These are phyloP conservation scores for Macrosteles quadrilineatus DNA, from an alignment of 1,140 invertebrate species.

Conservation along the genomic window DNA sequence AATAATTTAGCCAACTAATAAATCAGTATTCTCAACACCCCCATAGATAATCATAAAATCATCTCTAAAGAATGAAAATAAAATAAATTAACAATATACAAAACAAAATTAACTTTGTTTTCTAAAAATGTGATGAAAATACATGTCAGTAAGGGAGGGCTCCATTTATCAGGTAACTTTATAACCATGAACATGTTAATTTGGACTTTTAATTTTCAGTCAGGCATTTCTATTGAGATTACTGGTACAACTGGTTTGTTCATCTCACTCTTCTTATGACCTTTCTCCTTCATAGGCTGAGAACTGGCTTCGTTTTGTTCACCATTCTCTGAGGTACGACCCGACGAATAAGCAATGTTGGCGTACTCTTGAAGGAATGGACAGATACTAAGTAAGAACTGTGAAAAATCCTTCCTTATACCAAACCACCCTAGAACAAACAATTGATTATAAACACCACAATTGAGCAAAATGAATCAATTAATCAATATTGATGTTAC, in stretches of 20 bases:
- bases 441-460: constrained; percentile 10
- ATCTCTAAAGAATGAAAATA: too few relatives aligned
- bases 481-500: too few relatives aligned
- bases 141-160: too few relatives aligned
- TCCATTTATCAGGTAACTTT: too few relatives aligned
- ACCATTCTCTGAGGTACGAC: constrained; percentile 55
- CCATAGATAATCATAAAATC: too few relatives aligned
- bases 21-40: too few relatives aligned
- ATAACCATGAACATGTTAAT: too few relatives aligned
- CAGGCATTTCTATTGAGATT: constrained; percentile 85
- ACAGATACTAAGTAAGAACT: constrained; percentile 89
- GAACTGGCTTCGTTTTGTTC: constrained; percentile 51
- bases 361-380: constrained; percentile 96
- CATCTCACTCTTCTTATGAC: constrained; percentile 70
- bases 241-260: constrained; percentile 84
- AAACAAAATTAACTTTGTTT: too few relatives aligned
- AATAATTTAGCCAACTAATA: too few relatives aligned
- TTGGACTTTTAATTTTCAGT: constrained; percentile 57
- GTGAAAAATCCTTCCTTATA: constrained; percentile 95
- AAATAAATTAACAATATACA: too few relatives aligned
- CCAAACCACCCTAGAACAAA: constrained; percentile 94
- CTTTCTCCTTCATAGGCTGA: constrained; percentile 59
- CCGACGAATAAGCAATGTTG: constrained; percentile 87
- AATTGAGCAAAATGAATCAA: too few relatives aligned
- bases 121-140: too few relatives aligned